phyloP scores from a whole-genome alignment of 2,888 invertebrate genomes.

The Nebria salina region DNA sequence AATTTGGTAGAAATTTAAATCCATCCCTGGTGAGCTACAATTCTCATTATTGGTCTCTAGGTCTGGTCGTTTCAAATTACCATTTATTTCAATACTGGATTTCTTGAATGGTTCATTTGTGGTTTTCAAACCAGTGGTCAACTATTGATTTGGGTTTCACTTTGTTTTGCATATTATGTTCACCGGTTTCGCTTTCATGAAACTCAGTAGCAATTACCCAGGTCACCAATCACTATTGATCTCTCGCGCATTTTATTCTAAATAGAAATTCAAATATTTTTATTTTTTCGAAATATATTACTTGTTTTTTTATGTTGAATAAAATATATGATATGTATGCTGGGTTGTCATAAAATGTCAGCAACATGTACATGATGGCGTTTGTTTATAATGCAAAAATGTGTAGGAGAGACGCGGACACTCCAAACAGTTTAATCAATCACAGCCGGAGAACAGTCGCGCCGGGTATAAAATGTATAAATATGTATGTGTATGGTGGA shows the following conservation, averaged over 20 bases:
- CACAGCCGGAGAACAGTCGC: conserved; percentile 18
- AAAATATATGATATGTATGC: not conserved
- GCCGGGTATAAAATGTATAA: conserved; percentile 7
- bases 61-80: conserved; percentile 51
- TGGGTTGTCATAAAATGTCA: not conserved
- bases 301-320: no score
- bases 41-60: conserved; percentile 41
- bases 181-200: no score
- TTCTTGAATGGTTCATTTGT: not conserved
- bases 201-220: no score
- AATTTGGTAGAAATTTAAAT: conserved; percentile 3
- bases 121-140: not conserved
- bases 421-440: conserved; percentile 30
- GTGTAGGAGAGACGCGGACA: not conserved
- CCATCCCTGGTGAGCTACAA: conserved; percentile 26
- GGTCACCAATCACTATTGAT: no score
- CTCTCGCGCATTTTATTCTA: no score
- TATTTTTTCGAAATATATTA: no score
- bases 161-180: not conserved
- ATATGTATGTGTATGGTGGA: conserved; percentile 2
- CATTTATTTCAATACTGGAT: conserved; percentile 55
- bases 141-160: not conserved
- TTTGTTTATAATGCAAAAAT: not conserved
- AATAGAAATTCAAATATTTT: no score
- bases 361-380: not conserved